Base-by-base conservation (phyloP, 2,797 vertebrate genomes). In the Malacoctenus gilli region DNA sequence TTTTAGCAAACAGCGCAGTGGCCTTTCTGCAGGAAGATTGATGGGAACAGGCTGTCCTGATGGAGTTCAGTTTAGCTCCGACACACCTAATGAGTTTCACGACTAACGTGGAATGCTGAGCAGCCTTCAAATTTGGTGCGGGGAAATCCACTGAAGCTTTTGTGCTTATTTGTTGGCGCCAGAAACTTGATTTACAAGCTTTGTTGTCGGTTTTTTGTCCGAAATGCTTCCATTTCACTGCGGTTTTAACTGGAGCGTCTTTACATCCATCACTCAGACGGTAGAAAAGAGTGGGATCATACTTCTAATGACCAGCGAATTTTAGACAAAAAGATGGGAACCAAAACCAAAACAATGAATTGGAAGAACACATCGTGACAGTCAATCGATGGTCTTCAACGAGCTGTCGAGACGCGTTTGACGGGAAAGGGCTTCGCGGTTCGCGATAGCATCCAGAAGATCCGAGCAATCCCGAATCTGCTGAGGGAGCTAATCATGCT, bases 261-360 rank as follows among this genome's bases (percentile, higher is more conserved):
- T 1, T 9, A 59, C 40, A 37, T 37, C 35, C 16, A 58, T 20
- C 30, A 73, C 19, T 53, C 62, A 42, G 23, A 62, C 9, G n/a
- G 2, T 9, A n/a, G 25, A 28, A 28, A 9, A 28, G 5, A 28
- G 2, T 28, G 8, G 40, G 21, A 13, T 42, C 23, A 41, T 25
- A n/a, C 15, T 28, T 54, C 39, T 59, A n/a, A 5, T 15, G 23
- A 16, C 30, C 43, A 52, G n/a, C n/a, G n/a, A n/a, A n/a, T n/a
- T n/a, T n/a, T n/a, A n/a, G n/a, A n/a, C n/a, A n/a, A n/a, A n/a
- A n/a, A n/a, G n/a, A n/a, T n/a, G n/a, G n/a, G n/a, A n/a, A n/a
- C n/a, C n/a, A n/a, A n/a, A n/a, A n/a, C n/a, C n/a, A n/a, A n/a
- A n/a, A n/a, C n/a, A n/a, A n/a, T n/a, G n/a, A n/a, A n/a, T n/a